These are phyloP conservation scores for Drosophila bipectinata DNA, from an alignment of 1,140 invertebrate genomes.

Conservation along the genomic window DNA sequence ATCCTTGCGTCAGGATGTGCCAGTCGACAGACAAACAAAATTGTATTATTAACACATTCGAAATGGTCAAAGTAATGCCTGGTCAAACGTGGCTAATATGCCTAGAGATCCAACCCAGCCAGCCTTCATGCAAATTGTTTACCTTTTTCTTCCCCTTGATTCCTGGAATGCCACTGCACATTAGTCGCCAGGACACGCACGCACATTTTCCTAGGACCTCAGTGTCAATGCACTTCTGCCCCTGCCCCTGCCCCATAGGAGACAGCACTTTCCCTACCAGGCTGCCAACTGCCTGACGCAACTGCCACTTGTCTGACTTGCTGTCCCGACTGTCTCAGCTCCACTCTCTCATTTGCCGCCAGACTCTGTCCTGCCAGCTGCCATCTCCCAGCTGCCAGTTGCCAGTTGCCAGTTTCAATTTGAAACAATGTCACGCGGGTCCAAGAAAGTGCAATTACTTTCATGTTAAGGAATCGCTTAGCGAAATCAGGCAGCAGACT, in stretches of 20 bases:
- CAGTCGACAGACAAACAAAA: slow-evolving; percentile 60
- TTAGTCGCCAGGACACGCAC: slow-evolving; percentile 54
- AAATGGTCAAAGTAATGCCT: slow-evolving; percentile 68
- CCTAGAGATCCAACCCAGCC: slow-evolving; percentile 2
- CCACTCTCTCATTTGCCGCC: background rate
- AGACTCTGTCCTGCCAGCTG: slow-evolving; percentile 35
- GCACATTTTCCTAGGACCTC: slow-evolving; percentile 30
- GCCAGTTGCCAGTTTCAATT: slow-evolving; percentile 57
- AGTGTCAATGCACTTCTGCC: background rate
- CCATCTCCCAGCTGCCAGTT: background rate
- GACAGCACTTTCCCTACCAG: background rate
- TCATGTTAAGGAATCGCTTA: slow-evolving; percentile 43
- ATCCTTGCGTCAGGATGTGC: background rate
- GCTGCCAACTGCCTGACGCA: slow-evolving; percentile 1
- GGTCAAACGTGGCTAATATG: slow-evolving; percentile 73
- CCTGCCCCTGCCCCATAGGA: background rate
- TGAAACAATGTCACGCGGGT: slow-evolving; percentile 45
- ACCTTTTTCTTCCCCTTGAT: slow-evolving; percentile 30
- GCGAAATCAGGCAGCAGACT: slow-evolving; percentile 14
- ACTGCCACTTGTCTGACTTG: slow-evolving; percentile 13
- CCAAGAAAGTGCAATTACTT: slow-evolving; percentile 62
- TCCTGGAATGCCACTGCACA: slow-evolving; percentile 55
- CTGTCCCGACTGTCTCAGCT: background rate
- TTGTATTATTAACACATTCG: slow-evolving; percentile 80
- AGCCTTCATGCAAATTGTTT: slow-evolving; percentile 70